These are phyloP conservation scores for Scaptomyza parva DNA, from an alignment of 2,888 invertebrate species.

Conservation along the genomic window DNA sequence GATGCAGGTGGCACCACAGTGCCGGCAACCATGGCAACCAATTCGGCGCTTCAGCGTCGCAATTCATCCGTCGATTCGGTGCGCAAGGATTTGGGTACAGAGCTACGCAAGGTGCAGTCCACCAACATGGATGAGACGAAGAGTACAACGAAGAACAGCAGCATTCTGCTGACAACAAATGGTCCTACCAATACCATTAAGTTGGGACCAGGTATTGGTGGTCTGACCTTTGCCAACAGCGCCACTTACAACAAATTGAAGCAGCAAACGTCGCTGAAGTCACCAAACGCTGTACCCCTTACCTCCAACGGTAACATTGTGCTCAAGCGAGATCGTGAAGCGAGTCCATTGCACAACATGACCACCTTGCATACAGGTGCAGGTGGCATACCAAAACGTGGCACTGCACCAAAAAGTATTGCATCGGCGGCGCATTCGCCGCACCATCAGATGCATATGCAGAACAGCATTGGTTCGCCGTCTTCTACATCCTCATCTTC, in stretches of 20 bases:
- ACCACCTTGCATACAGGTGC: slow-evolving; percentile 60
- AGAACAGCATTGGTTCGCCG: slow-evolving; percentile 56
- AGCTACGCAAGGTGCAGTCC: slow-evolving; percentile 83
- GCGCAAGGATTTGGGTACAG: slow-evolving; percentile 88
- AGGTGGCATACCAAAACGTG: slow-evolving; percentile 67
- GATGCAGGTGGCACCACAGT: slow-evolving; percentile 63
- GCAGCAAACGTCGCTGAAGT: slow-evolving; percentile 77
- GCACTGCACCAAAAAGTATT: slow-evolving; percentile 82
- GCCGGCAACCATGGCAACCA: slow-evolving; percentile 77
- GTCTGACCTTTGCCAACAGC: slow-evolving; percentile 84
- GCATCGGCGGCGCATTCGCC: slow-evolving; percentile 80
- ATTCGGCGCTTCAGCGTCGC: slow-evolving; percentile 78
- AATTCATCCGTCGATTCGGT: slow-evolving; percentile 85
- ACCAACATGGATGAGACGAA: slow-evolving; percentile 45
- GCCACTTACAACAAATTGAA: slow-evolving; percentile 84
- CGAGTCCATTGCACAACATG: slow-evolving; percentile 81
- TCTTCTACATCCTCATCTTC: slow-evolving; percentile 49
- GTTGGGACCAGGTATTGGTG: slow-evolving; percentile 84
- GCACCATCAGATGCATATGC: slow-evolving; percentile 66
- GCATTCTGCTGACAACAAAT: slow-evolving; percentile 46
- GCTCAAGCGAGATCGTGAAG: slow-evolving; percentile 81
- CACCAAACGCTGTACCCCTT: slow-evolving; percentile 66
- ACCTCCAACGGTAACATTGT: slow-evolving; percentile 77
- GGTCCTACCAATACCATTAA: slow-evolving; percentile 83
- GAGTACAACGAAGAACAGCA: slow-evolving; percentile 17